phyloP scores from a whole-genome alignment of 2,797 vertebrate genomes.

The Trachurus trachurus region DNA sequence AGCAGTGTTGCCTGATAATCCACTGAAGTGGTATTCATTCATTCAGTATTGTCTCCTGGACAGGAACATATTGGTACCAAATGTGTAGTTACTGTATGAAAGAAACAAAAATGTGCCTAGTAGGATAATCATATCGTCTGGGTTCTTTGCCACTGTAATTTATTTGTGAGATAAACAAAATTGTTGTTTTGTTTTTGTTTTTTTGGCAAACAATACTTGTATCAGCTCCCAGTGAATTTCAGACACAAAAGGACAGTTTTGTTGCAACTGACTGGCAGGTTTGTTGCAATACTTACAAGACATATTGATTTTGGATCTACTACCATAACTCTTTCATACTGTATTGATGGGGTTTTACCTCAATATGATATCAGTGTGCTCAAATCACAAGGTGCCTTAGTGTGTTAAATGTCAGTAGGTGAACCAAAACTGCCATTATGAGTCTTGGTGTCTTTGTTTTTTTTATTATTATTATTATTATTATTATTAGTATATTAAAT shows the following conservation, averaged over 20 bases:
- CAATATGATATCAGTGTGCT: conserved; percentile 67
- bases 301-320: conserved; percentile 41
- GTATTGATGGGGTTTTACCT: conserved; percentile 63
- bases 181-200: neutral
- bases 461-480: conserved; percentile 10
- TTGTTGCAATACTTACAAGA: conserved; percentile 53
- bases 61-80: conserved; percentile 46
- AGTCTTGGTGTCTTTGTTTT: conserved; percentile 32
- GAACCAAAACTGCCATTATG: conserved; percentile 62
- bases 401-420: conserved; percentile 63
- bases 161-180: conserved; percentile 61
- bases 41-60: conserved; percentile 36
- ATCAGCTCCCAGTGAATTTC: conserved; percentile 32
- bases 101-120: conserved; percentile 35
- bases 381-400: conserved; percentile 84
- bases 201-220: conserved; percentile 40
- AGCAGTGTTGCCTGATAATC: conserved; percentile 41
- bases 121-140: conserved; percentile 39
- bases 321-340: conserved; percentile 44
- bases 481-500: conserved; percentile 24
- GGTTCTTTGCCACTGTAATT: conserved; percentile 65
- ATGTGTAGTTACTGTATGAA: conserved; percentile 26
- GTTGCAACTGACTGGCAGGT: conserved; percentile 30
- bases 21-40: conserved; percentile 26
- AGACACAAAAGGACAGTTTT: conserved; percentile 37